Conservation (phyloP, 2,113 vertebrate species). For the Mesocricetus auratus region DNA sequence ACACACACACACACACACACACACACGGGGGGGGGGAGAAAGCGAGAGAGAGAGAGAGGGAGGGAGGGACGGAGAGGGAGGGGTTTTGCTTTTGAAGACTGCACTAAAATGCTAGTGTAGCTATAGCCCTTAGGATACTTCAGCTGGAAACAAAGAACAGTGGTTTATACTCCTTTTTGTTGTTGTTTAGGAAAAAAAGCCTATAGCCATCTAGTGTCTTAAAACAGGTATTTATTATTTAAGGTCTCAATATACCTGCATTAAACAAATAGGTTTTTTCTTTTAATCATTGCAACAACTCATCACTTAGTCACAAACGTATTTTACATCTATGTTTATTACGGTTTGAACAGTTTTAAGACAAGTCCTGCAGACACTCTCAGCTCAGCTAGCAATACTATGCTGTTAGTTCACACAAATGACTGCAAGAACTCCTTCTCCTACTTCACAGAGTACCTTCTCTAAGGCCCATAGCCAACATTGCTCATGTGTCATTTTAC, state of each 20-base stretch:
- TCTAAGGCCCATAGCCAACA: constrained; percentile 18
- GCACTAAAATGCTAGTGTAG: constrained; percentile 64
- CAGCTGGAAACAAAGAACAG: constrained; percentile 51
- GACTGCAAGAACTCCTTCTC: constrained; percentile 49
- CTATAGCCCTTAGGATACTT: constrained; percentile 84
- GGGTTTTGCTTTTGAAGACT: not conserved
- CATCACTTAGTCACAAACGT: constrained; percentile 63
- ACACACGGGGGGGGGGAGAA: no score
- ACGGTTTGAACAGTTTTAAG: constrained; percentile 68
- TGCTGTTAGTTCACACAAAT: constrained; percentile 61
- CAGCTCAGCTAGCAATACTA: constrained; percentile 52
- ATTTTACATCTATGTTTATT: constrained; percentile 63
- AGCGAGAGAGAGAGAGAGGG: not conserved
- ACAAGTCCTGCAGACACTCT: constrained; percentile 53
- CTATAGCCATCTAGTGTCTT: constrained; percentile 69
- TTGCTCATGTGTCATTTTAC: constrained; percentile 21
- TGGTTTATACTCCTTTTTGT: constrained; percentile 61
- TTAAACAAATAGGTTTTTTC: constrained; percentile 69
- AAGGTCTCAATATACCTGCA: constrained; percentile 64
- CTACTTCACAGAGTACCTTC: constrained; percentile 15
- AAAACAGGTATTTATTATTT: constrained; percentile 71
- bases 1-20: not conserved
- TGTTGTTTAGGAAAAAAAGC: constrained; percentile 65
- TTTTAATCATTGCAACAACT: constrained; percentile 54
- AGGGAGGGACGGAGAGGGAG: not conserved